Percentiles rank a stretch among this genome's conserved stretches.
phyloP scores from a whole-genome alignment of 2,888 invertebrate species.

The Galeruca laticollis region DNA sequence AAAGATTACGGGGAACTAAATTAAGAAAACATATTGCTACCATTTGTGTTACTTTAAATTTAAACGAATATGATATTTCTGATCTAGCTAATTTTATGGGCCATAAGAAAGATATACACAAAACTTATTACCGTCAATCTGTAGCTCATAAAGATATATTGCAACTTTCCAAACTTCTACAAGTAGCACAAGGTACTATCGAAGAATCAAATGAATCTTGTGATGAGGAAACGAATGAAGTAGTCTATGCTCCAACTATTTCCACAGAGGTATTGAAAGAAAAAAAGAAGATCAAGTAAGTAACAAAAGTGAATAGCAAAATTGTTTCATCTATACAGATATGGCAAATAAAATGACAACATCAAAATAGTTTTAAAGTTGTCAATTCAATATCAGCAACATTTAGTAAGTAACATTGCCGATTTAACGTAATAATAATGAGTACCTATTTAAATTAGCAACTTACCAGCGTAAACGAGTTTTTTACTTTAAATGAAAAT shows the following conservation, averaged over 20 bases:
- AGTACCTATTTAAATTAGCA: too few relatives aligned
- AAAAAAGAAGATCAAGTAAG: constrained; percentile 24
- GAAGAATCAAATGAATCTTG: constrained; percentile 13
- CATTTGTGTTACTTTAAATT: constrained; percentile 46
- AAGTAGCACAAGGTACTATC: constrained; percentile 43
- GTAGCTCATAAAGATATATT: constrained; percentile 46
- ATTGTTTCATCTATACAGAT: background rate
- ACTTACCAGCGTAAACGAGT: too few relatives aligned
- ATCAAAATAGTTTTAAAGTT: background rate
- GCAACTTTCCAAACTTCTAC: constrained; percentile 47
- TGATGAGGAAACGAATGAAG: constrained; percentile 2
- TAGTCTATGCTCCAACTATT: background rate
- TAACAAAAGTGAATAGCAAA: background rate
- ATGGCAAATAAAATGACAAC: background rate
- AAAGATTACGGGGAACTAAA: constrained; percentile 47
- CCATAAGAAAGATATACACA: constrained; percentile 53
- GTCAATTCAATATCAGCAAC: too few relatives aligned
- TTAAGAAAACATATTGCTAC: constrained; percentile 54
- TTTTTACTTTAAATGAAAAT: too few relatives aligned
- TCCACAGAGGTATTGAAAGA: background rate
- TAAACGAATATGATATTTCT: constrained; percentile 49
- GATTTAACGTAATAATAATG: background rate
- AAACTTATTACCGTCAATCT: constrained; percentile 49
- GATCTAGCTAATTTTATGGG: constrained; percentile 53
- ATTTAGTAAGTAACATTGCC: too few relatives aligned